Evolutionary conservation across 2,888 invertebrate species (phyloP), one percentile per base, ranked within the genome.

Genomic region (Venustoraphidia nigricollis): DNA sequence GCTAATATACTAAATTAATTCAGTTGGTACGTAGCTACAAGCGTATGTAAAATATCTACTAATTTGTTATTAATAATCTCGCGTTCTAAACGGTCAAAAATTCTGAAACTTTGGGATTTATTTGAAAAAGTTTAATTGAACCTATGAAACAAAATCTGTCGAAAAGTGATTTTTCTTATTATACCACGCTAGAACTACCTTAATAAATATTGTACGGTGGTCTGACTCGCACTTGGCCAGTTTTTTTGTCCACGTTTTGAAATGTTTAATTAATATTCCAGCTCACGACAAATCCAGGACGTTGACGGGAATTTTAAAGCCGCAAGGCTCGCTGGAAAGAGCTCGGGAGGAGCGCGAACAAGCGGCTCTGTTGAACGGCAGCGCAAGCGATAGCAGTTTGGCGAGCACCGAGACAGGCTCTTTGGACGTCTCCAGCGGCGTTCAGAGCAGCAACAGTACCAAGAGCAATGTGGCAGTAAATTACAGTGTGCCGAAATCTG

Each of bases 291-390:
- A 27, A 27, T 27, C 27, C 27, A 71, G 73, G 45, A 71, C 71
- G 35, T 27, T 27, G 27, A 27, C 27, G 27, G 83, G 82, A 4
- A 83, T 83, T 52, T 63, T 83, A 52, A 83, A 83, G 59, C 81
- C 83, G 1, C 82, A 83, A 59, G 81, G 81, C 0, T 81, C 82
- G 0, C 58, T 81, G 52, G 82, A 82, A 60, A 72, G 81, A 34
- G 76, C 77, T 14, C 67, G 80, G 10, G 80, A 77, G 55, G 78
- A 79, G 53, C 69, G 77, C 2, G 76, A 76, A 1, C 55, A 71
- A 46, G 65, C 70, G 36, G 52, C 53, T 40, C 54, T 57, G 35
- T 50, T 48, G 11, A 49, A 47, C n/a, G 37, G 41, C 10, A 41
- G 40, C n/a, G 41, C 43, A 2, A 50, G 50, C 36, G 51, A 49